Percentiles rank a stretch among this genome's conserved stretches.
These are phyloP conservation scores for Chitala chitala DNA, from an alignment of 2,113 vertebrate species.

Conservation along the genomic window DNA sequence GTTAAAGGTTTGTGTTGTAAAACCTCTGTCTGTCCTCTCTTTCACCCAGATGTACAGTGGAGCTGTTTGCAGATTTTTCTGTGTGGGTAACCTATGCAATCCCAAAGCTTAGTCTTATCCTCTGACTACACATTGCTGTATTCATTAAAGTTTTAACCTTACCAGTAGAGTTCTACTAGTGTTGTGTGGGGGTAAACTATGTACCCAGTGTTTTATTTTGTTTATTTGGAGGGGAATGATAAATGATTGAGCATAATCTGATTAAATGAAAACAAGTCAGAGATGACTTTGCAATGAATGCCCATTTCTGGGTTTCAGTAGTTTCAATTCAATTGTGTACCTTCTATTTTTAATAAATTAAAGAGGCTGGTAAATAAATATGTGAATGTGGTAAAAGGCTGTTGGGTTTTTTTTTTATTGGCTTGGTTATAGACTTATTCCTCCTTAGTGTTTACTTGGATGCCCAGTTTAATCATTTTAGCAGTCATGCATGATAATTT, in stretches of 20 bases:
- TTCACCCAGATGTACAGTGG: slow-evolving; percentile 32
- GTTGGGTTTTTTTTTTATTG: slow-evolving; percentile 16
- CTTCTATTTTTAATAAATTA: slow-evolving; percentile 57
- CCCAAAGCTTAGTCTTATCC: slow-evolving; percentile 40
- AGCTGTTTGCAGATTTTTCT: slow-evolving; percentile 43
- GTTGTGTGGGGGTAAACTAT: slow-evolving; percentile 43
- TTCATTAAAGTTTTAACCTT: slow-evolving; percentile 44
- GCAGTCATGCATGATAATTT: too few species aligned
- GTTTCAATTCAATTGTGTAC: slow-evolving; percentile 36
- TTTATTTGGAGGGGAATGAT: slow-evolving; percentile 16
- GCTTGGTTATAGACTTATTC: background rate
- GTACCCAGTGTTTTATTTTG: slow-evolving; percentile 37
- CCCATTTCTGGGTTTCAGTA: slow-evolving; percentile 30
- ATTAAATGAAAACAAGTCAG: slow-evolving; percentile 32
- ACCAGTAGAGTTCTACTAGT: slow-evolving; percentile 45
- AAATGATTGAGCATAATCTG: slow-evolving; percentile 30
- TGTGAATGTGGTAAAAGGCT: slow-evolving; percentile 46
- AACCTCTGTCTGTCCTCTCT: background rate
- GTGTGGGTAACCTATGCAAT: slow-evolving; percentile 62
- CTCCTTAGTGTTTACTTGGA: too few species aligned
- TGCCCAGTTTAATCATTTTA: too few species aligned
- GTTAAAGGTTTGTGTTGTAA: background rate
- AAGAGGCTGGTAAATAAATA: slow-evolving; percentile 50
- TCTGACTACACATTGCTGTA: slow-evolving; percentile 42
- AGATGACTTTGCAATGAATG: slow-evolving; percentile 31